phyloP scores from a whole-genome alignment of 2,797 vertebrate genomes.

The Salmo trutta region DNA sequence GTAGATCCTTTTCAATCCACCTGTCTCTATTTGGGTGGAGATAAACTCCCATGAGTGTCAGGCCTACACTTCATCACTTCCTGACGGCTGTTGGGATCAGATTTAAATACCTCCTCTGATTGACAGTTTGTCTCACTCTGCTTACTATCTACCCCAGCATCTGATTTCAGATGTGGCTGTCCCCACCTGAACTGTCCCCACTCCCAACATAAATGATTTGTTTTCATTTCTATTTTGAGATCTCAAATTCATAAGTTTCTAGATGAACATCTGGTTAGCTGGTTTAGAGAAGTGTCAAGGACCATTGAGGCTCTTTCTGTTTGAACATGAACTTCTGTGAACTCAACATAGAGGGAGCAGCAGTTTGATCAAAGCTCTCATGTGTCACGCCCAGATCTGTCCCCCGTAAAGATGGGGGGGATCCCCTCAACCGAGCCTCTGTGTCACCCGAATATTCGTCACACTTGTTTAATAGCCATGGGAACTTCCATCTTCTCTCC shows the following conservation, averaged over 20 bases:
- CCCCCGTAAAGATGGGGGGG: not conserved
- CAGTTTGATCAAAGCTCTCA: constrained; percentile 17
- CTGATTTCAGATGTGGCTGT: not conserved
- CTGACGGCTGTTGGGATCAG: constrained; percentile 44
- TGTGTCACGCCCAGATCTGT: constrained; percentile 14
- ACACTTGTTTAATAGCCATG: constrained; percentile 56
- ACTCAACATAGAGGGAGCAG: constrained; percentile 8
- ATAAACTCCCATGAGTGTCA: constrained; percentile 4
- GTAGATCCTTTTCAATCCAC: constrained; percentile 29
- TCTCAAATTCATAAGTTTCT: too few species aligned
- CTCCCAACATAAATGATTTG: too few species aligned
- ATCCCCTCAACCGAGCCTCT: not conserved
- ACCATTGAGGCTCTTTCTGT: not conserved
- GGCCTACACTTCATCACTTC: constrained; percentile 42
- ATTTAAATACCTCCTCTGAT: not conserved
- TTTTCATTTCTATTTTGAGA: too few species aligned
- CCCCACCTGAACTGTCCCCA: too few species aligned
- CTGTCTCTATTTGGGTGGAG: constrained; percentile 45
- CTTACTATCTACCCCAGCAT: not conserved
- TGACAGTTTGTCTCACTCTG: too few species aligned
- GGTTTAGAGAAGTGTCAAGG: too few species aligned
- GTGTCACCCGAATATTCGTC: constrained; percentile 25
- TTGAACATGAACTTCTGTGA: too few species aligned
- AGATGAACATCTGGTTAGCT: too few species aligned
- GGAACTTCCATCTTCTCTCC: constrained; percentile 51